Conservation (phyloP, 2,888 invertebrate genomes). For the Dastarcus helophoroides region DNA sequence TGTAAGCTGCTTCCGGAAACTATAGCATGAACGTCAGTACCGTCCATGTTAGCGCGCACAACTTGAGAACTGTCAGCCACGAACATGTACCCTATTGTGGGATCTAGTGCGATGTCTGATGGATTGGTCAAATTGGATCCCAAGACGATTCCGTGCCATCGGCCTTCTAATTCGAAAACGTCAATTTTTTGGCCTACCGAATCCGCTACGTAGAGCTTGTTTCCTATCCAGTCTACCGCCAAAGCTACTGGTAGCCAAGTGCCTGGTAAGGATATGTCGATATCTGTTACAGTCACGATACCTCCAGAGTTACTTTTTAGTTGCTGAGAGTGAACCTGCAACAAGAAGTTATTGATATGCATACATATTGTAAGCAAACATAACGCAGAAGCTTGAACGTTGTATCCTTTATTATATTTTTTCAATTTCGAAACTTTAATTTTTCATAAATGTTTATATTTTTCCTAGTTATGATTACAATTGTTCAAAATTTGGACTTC, state of each 20-base stretch:
- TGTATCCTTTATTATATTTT: no score
- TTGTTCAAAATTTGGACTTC: no score
- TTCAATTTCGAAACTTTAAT: no score
- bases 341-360: background rate
- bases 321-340: conserved; percentile 50
- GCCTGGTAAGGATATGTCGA: conserved; percentile 65
- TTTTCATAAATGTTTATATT: no score
- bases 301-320: conserved; percentile 38
- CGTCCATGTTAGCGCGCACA: conserved; percentile 88
- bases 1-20: conserved; percentile 88
- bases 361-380: background rate
- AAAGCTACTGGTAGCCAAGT: conserved; percentile 84
- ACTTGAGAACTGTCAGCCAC: conserved; percentile 76
- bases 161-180: conserved; percentile 70
- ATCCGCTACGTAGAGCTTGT: conserved; percentile 92
- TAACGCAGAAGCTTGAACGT: background rate
- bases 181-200: conserved; percentile 88
- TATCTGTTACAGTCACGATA: conserved; percentile 38
- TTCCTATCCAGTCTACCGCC: conserved; percentile 95
- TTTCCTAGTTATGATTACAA: no score
- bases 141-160: conserved; percentile 81
- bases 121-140: conserved; percentile 87
- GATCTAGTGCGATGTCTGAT: conserved; percentile 86
- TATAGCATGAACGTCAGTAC: conserved; percentile 69
- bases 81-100: conserved; percentile 78